Base-by-base conservation (phyloP, 2,113 vertebrate genomes). In the rat (Rattus norvegicus) region DNA sequence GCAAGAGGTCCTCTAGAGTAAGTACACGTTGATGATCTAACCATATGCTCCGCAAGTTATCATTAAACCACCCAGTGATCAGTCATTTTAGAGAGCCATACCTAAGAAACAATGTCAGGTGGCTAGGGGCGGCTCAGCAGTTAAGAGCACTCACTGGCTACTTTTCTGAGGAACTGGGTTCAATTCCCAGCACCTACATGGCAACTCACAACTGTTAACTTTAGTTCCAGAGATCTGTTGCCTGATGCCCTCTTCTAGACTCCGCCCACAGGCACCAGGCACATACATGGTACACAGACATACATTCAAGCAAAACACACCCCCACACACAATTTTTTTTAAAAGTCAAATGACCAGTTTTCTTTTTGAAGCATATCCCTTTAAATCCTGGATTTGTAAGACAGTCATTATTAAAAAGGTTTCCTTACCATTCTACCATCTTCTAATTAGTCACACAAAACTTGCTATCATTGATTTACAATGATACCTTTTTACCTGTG, bases 371-470 rank as follows among this genome's bases (percentile, higher is more conserved):
- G 28, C 63, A 69, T 69, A 36, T 4, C 3, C 52, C 84, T 94
- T 94, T 85, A 28, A 89, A 26, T 75, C 33, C 43, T 13, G 14
- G 28, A 67, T 3, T 92, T 26, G 67, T 28, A 47, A 67, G 20
- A 90, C 16, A 88, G 28, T 22, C 69, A 24, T 12, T 76, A 76
- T 54, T 54, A 65, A 52, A 91, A 77, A 91, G 61, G 79, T 30
- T 43, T 17, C 80, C 22, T 88, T 28, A 88, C 39, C 4, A 84
- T n/a, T 30, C 47, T 92, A 85, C 12, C 54, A 61, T 61, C 39
- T 9, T 84, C 67, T 84, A 75, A 92, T 80, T 90, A 92, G 92
- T 47, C 47, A 97, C 30, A 88, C 16, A 84, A 84, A 95, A 90
- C 47, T 13, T 94, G 28, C 17, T 63, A 79, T 61, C 61, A 81